These are phyloP conservation scores for Psylliodes chrysocephalus DNA, from an alignment of 2,888 invertebrate genomes.

Conservation along the genomic window DNA sequence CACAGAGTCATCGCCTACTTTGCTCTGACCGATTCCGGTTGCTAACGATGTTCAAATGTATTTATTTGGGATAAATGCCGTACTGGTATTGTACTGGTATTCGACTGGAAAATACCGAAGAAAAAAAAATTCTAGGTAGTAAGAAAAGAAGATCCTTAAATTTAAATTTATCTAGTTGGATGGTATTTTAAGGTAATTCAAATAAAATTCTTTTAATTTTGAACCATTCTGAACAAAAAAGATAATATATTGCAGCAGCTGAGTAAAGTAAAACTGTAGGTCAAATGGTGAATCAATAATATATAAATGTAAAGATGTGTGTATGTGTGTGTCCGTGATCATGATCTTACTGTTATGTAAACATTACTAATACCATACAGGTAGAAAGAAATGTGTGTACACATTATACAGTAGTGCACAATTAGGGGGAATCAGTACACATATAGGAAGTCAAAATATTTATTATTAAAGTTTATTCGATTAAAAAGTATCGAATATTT, in stretches of 20 bases:
- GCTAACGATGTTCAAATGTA: slow-evolving; percentile 6
- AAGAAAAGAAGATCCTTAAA: no score
- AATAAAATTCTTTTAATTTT: no score
- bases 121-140: no score
- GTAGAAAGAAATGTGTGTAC: slow-evolving; percentile 13
- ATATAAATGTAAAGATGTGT: no score
- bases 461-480: no score
- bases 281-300: slow-evolving; percentile 31
- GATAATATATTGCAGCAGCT: no score
- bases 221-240: no score
- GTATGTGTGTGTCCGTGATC: slow-evolving; percentile 43
- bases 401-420: slow-evolving; percentile 6
- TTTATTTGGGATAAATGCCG: slow-evolving; percentile 7
- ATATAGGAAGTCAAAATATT: no score
- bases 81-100: not conserved
- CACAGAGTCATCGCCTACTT: slow-evolving; percentile 23
- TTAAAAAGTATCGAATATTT: no score
- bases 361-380: slow-evolving; percentile 35
- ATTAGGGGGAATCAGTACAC: slow-evolving; percentile 2
- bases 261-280: slow-evolving; percentile 32
- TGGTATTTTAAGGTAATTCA: no score
- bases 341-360: slow-evolving; percentile 51
- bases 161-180: no score
- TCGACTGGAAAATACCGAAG: not conserved
- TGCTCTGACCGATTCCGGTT: slow-evolving; percentile 2